Evolutionary conservation across 2,888 invertebrate genomes (phyloP), one percentile per base, ranked within the genome.

Genomic region (Andricus curvator): DNA sequence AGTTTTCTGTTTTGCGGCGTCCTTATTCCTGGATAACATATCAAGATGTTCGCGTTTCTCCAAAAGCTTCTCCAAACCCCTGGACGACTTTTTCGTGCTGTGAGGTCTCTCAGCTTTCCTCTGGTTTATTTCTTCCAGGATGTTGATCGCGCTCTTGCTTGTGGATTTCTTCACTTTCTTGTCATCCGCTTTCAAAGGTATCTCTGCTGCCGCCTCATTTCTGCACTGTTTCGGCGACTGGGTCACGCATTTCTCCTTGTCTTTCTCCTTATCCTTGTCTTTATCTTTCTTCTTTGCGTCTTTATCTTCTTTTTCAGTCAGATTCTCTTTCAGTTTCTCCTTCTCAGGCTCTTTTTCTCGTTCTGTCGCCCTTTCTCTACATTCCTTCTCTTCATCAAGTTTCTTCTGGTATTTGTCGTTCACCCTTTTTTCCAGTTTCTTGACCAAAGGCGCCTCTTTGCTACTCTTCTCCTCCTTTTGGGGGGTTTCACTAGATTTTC

Each of bases 41-140:
- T 91, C 92, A 66, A 93, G 91, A 82, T 93, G 93, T 87, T 94
- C 94, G 76, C 93, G 93, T 86, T 93, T 94, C 83, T 93, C 94
- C 67, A 95, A 93, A 67, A 95, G 89, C 85, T 94, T 94, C 85
- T 95, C 95, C 76, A 95, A 88, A 4, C 94, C 93, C 37, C 94
- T 95, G 90, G 94, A 93, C 81, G 94, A 93, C 91, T 95, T 95
- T 93, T 94, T 95, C 91, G 93, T 94, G 86, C 92, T 93, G 1
- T 74, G 22, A 88, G 93, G 94, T 91, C 93, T 92, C 92, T 93
- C 93, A 78, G 92, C 91, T 80, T 92, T 90, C 60, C 92, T 88
- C 66, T 92, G 92, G 56, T 92, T 92, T 90, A 93, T 91, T 80
- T 92, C 92, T 51, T 93, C 92, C 29, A 93, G 81, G 3, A 87